Evolutionary conservation across 2,888 invertebrate species (phyloP), one percentile per base, ranked within the genome.

Genomic region (Chymomyza fuscimana): DNA sequence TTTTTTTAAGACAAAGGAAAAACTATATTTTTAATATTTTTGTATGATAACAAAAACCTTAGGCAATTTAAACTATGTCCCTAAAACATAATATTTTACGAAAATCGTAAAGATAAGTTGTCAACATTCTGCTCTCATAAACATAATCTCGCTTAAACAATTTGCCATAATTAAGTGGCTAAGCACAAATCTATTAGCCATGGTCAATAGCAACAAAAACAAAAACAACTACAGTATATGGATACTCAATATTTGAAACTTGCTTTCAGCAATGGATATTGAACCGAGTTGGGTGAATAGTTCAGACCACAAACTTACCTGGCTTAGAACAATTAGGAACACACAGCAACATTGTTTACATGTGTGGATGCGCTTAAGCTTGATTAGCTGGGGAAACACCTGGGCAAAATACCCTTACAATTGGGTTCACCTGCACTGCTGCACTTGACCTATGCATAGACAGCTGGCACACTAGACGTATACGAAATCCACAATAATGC

Each of bases 401-500:
- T 32, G 32, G 5, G 3, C 32, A 32, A 5, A 7, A 32, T 32
- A 32, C 32, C 7, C 3, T 32, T 7, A 15, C 51, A 15, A 51
- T 51, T 15, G 51, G n/a, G 51, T 51, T 51, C 16, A 51, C n/a
- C 5, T 51, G 51, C 51, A 15, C 51, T 51, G 51, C 51, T 51
- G 15, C 51, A 51, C 5, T 51, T 15, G n/a, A 51, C n/a, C 51
- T 6, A n/a, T 46, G 40, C 40, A 46, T 12, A 12, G 12, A 46
- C 40, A 46, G 12, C 40, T 46, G 40, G 16, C 61, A 36, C 46
- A 73, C 73, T 58, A 19, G 72, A 71, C 74, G 71, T 68, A 74
- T 74, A 62, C 75, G 75, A 68, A 75, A 75, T 75, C 58, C 68
- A 46, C 63, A 61, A 59, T 72, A 72, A 75, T 75, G 68, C 75